A percentile compares a stretch with the other conserved stretches of the same genome.
These are phyloP conservation scores for Caenorhabditis sp. DNA, from an alignment of 2,888 invertebrate species.

Conservation along the genomic window DNA sequence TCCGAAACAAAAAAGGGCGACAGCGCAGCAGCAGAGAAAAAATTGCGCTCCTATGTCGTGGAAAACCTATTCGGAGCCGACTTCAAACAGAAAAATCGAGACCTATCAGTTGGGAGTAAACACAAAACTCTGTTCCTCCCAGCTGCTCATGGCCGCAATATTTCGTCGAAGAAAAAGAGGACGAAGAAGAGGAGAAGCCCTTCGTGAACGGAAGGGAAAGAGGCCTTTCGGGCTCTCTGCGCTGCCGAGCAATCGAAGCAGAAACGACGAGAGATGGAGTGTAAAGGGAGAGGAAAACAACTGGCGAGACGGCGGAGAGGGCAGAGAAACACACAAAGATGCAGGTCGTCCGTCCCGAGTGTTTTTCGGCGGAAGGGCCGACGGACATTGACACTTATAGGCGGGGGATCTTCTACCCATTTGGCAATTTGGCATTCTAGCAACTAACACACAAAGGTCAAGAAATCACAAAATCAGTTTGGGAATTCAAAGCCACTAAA, in stretches of 20 bases:
- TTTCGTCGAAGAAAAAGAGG: not conserved
- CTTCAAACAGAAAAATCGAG: not conserved
- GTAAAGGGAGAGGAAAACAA: slow-evolving; percentile 24
- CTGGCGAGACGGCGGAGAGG: slow-evolving; percentile 12
- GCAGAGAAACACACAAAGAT: too few species aligned
- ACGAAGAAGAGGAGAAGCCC: slow-evolving; percentile 5
- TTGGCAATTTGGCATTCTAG: not conserved
- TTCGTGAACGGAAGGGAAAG: slow-evolving; percentile 6
- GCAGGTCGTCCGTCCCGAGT: too few species aligned
- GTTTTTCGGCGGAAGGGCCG: not conserved
- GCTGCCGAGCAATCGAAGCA: not conserved
- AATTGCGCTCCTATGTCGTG: not conserved
- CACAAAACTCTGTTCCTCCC: not conserved
- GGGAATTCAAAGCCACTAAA: slow-evolving; percentile 1
- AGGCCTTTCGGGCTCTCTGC: not conserved
- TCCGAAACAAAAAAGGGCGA: too few species aligned
- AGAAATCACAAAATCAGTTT: slow-evolving; percentile 1
- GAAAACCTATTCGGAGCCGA: not conserved
- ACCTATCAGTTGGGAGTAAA: slow-evolving; percentile 10
- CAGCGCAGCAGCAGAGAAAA: not conserved
- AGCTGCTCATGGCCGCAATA: not conserved
- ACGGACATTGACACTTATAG: slow-evolving; percentile 28
- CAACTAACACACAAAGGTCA: too few species aligned
- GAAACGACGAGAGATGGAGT: not conserved
- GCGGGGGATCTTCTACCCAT: not conserved